Conservation (phyloP, 2,113 vertebrate genomes). For the Corythaixoides concolor region DNA sequence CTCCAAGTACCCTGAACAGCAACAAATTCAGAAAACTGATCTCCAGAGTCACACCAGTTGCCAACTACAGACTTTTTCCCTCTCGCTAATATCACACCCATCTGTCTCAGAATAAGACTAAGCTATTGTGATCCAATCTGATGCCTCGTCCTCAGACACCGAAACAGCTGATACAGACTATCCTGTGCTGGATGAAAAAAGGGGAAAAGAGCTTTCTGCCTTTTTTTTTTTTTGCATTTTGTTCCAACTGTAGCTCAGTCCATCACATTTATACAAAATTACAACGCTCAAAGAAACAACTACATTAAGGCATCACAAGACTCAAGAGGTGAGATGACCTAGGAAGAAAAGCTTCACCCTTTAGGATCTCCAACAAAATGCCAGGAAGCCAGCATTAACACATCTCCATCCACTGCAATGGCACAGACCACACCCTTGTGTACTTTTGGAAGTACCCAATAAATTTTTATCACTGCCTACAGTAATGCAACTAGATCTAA, state of each 20-base stretch:
- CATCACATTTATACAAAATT: not conserved
- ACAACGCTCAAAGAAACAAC: not conserved
- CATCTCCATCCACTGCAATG: not conserved
- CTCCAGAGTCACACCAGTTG: not conserved
- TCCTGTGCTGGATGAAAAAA: not conserved
- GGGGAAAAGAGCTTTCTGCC: not conserved
- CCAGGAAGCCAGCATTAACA: not conserved
- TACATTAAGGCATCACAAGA: not conserved
- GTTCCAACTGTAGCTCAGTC: not conserved
- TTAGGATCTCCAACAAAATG: not conserved
- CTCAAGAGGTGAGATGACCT: not conserved
- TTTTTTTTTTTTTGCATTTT: not conserved
- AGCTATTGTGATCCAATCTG: not conserved
- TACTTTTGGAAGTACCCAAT: not conserved
- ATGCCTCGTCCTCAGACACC: not conserved
- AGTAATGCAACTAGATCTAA: not conserved
- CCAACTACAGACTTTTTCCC: not conserved
- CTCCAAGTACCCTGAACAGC: not conserved
- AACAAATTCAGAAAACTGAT: not conserved
- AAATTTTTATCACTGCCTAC: not conserved
- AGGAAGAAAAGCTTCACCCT: not conserved
- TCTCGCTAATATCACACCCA: not conserved
- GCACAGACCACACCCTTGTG: not conserved
- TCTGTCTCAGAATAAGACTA: not conserved
- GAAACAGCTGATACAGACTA: not conserved